Percentiles rank a stretch among this genome's conserved stretches.
These are phyloP conservation scores for Sphenopsis melanotis DNA, from an alignment of 2,797 vertebrate genomes.

Conservation along the genomic window DNA sequence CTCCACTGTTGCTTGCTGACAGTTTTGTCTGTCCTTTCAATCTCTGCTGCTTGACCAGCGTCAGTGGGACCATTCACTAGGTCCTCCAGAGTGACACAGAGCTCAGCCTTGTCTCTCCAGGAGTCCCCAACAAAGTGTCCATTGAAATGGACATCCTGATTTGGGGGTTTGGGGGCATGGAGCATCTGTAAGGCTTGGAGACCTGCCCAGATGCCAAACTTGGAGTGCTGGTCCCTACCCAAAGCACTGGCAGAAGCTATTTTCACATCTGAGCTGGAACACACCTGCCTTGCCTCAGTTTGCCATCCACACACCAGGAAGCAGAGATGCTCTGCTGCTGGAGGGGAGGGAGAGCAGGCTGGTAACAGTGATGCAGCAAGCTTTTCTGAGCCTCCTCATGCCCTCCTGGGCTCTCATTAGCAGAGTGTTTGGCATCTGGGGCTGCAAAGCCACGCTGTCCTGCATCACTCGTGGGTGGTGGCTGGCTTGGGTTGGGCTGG, in stretches of 20 bases:
- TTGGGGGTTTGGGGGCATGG: not conserved
- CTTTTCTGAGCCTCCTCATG: not conserved
- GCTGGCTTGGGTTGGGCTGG: not conserved
- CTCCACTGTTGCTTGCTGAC: fast-evolving
- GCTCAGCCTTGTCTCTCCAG: not conserved
- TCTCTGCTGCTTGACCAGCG: not conserved
- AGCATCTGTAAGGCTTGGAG: not conserved
- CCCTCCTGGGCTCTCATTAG: not conserved
- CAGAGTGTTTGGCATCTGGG: not conserved
- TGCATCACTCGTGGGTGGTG: not conserved
- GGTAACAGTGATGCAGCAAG: not conserved
- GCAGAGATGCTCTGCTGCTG: not conserved
- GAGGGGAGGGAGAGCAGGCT: not conserved
- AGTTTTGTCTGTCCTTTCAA: not conserved
- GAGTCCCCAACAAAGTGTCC: fast-evolving
- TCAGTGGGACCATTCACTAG: not conserved
- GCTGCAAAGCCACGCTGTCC: constrained; percentile 1
- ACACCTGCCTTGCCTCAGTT: not conserved
- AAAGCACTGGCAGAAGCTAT: not conserved
- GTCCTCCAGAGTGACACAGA: not conserved
- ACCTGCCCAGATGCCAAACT: not conserved
- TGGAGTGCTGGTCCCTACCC: not conserved
- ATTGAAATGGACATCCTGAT: not conserved
- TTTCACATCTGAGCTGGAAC: not conserved
- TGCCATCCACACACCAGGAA: not conserved